phyloP scores from a whole-genome alignment of 2,888 invertebrate species.

The Tinea semifulvella region DNA sequence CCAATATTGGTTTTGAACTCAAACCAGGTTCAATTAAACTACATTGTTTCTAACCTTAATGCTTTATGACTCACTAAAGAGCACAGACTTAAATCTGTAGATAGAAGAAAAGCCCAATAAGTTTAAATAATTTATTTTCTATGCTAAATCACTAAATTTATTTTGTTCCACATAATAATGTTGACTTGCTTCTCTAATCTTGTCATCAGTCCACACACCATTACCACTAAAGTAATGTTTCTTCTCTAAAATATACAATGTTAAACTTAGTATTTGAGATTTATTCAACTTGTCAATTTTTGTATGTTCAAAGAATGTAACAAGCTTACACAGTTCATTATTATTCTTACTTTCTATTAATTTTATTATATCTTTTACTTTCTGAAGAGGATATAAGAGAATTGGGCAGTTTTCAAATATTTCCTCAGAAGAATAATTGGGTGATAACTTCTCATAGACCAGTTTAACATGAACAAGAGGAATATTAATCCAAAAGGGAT shows the following conservation, averaged over 20 bases:
- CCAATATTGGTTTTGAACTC: too few species aligned
- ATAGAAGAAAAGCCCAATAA: too few species aligned
- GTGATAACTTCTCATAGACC: conserved; percentile 39
- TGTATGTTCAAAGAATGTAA: conserved; percentile 30
- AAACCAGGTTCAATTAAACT: too few species aligned
- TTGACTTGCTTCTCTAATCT: too few species aligned
- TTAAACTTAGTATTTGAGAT: conserved; percentile 46
- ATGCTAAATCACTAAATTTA: too few species aligned
- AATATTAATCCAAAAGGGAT: conserved; percentile 57
- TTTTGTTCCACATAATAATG: too few species aligned
- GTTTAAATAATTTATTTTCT: too few species aligned
- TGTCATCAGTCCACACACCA: conserved; percentile 56
- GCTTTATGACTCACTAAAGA: too few species aligned
- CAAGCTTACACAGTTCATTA: conserved; percentile 12
- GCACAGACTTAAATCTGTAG: too few species aligned
- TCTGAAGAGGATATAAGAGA: conserved; percentile 55
- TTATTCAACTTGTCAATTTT: conserved; percentile 33
- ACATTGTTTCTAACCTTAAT: too few species aligned
- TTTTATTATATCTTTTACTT: conserved; percentile 35
- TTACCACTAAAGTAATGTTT: conserved; percentile 57
- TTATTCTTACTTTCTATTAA: conserved; percentile 24
- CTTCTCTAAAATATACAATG: conserved; percentile 50
- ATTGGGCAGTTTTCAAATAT: conserved; percentile 52
- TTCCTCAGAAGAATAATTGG: conserved; percentile 36
- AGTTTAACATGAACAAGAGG: conserved; percentile 47